Evolutionary conservation across 2,888 invertebrate genomes (phyloP), one percentile per base, ranked within the genome.

Genomic region (Caenorhabditis macrosperma): DNA sequence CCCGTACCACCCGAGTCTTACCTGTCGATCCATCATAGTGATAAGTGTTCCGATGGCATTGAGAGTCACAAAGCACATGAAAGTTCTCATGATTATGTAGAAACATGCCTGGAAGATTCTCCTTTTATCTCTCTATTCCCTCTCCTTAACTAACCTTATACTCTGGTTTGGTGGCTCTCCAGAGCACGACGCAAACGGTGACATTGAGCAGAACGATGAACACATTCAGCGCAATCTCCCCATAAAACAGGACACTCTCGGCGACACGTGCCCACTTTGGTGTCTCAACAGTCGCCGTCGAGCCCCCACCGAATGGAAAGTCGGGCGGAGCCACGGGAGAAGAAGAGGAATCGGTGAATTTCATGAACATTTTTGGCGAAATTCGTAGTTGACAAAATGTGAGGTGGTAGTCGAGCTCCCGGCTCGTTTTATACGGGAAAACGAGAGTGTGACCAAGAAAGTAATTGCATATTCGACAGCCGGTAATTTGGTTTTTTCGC

Each of bases 1-100:
- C n/a, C n/a, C n/a, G n/a, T n/a, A n/a, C n/a, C n/a, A n/a, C n/a
- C n/a, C n/a, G n/a, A n/a, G 28, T 30, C 66, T 55, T n/a, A 76
- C 76, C 61, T 30, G 22, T 48, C 68, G 44, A 24, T 68, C 48
- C 61, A 76, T 46, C 38, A 63, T 44, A 9, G 57, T 54, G 4
- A 33, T 38, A 5, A 76, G 35, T 20, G 68, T 48, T 26, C 76
- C 76, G 2, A 76, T 28, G 2, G 68, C 76, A 50, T 76, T 76
- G 4, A 57, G 30, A 6, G 63, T 57, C 28, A 63, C 66, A 20
- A 76, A 76, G 30, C 22, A n/a, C 35, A 17, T 76, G 33, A 68
- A 76, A 15, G 76, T 68, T 12, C 76, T n/a, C 76, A 76, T 76
- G 54, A 76, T 76, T 17, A 76, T 76, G 63, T 76, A 76, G 57